Conservation (phyloP, 2,888 invertebrate genomes). For the Cephalotes varians region DNA sequence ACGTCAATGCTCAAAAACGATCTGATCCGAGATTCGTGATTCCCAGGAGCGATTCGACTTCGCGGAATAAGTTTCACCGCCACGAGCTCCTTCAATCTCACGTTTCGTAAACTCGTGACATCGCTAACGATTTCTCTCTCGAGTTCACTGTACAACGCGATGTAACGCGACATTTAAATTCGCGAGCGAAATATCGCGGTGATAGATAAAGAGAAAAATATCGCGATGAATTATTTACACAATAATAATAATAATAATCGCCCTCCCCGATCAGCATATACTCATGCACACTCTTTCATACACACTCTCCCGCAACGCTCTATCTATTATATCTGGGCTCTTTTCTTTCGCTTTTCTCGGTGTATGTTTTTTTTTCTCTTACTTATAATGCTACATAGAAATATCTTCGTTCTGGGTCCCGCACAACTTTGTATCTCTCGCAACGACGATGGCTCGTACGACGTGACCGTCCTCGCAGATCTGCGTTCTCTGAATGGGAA, state of each 20-base stretch:
- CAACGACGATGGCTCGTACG: conserved; percentile 70
- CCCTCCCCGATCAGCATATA: conserved; percentile 51
- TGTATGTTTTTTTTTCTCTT: conserved; percentile 50
- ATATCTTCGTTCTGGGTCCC: conserved; percentile 82
- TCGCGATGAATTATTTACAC: conserved; percentile 41
- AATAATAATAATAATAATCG: conserved; percentile 32
- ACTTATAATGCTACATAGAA: conserved; percentile 76
- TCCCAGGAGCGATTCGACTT: not conserved
- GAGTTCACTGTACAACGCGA: not conserved
- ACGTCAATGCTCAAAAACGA: no score
- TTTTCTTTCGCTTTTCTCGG: conserved; percentile 29
- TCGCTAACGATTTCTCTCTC: not conserved
- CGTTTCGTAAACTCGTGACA: not conserved
- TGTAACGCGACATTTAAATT: not conserved
- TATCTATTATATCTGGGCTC: conserved; percentile 52
- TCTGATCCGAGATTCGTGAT: not conserved
- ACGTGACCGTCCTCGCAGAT: conserved; percentile 66
- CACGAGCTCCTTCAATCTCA: not conserved
- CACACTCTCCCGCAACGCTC: conserved; percentile 57
- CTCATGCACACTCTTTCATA: conserved; percentile 60
- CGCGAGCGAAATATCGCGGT: not conserved
- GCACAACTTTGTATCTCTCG: conserved; percentile 78
- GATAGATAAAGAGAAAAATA: conserved; percentile 15
- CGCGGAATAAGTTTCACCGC: not conserved
- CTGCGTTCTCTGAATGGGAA: conserved; percentile 25